phyloP scores from a whole-genome alignment of 2,797 vertebrate species.

The Oryzias sinensis region DNA sequence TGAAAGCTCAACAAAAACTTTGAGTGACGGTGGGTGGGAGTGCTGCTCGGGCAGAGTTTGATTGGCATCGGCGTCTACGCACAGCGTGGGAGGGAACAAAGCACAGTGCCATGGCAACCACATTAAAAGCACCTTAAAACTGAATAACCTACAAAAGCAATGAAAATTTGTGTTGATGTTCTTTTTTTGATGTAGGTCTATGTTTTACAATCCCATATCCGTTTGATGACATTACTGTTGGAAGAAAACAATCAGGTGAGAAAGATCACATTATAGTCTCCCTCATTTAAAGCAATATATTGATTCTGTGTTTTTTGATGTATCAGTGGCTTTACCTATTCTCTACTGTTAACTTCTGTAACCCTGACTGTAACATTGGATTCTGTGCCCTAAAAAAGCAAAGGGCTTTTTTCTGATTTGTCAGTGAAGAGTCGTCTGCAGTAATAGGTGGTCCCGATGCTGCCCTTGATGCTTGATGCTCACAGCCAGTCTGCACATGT shows the following conservation, averaged over 20 bases:
- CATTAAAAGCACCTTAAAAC: constrained; percentile 78
- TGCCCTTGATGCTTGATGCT: constrained; percentile 51
- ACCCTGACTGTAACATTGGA: constrained; percentile 51
- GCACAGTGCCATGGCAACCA: constrained; percentile 78
- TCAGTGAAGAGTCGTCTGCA: constrained; percentile 41
- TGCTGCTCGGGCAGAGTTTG: constrained; percentile 41
- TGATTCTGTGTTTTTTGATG: constrained; percentile 51
- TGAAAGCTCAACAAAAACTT: constrained; percentile 46
- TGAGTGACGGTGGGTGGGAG: constrained; percentile 44
- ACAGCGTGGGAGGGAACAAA: constrained; percentile 62
- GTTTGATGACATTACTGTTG: constrained; percentile 31
- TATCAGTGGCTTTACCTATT: constrained; percentile 64
- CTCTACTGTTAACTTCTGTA: constrained; percentile 56
- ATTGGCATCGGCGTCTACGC: constrained; percentile 53
- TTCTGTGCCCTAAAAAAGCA: constrained; percentile 41
- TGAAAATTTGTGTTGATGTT: constrained; percentile 55
- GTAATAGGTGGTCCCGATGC: constrained; percentile 22
- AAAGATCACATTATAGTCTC: constrained; percentile 36
- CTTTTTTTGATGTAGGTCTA: constrained; percentile 35
- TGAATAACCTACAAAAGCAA: constrained; percentile 70
- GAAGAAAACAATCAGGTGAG: constrained; percentile 65
- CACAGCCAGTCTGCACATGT: constrained; percentile 35
- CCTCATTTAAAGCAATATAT: constrained; percentile 74
- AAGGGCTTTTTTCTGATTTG: constrained; percentile 44
- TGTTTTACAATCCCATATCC: constrained; percentile 47